phyloP scores from a whole-genome alignment of 2,888 invertebrate genomes.

The Anodontia alba region DNA sequence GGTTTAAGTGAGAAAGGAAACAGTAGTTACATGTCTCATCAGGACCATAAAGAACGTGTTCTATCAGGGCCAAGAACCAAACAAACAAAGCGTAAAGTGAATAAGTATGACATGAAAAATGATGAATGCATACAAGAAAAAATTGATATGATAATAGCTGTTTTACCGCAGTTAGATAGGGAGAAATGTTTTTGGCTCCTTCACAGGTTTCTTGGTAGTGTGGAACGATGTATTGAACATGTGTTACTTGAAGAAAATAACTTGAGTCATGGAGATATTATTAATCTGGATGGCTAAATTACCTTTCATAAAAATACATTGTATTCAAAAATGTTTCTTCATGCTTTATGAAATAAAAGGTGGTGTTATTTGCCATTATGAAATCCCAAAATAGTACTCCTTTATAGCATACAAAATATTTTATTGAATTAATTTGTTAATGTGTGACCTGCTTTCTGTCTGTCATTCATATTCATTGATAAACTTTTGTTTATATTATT shows the following conservation, averaged over 20 bases:
- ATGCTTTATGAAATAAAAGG: too few species aligned
- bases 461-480: too few species aligned
- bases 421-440: too few species aligned
- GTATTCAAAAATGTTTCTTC: too few species aligned
- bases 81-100: neutral
- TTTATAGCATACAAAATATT: too few species aligned
- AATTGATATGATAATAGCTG: constrained; percentile 17
- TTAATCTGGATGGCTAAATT: neutral
- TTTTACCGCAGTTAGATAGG: constrained; percentile 23
- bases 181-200: constrained; percentile 6
- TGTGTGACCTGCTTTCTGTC: too few species aligned
- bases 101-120: neutral
- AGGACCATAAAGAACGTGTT: neutral
- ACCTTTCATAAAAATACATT: too few species aligned
- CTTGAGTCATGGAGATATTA: neutral
- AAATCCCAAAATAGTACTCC: too few species aligned
- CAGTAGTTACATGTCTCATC: neutral
- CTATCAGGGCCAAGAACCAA: neutral
- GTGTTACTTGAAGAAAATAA: neutral
- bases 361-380: too few species aligned
- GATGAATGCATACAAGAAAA: neutral
- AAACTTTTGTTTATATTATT: too few species aligned
- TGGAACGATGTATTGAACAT: neutral
- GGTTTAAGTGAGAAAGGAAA: neutral
- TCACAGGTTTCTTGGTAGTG: neutral